A percentile compares a stretch with the other conserved stretches of the same genome.
These are phyloP conservation scores for Platycheirus albimanus DNA, from an alignment of 2,888 invertebrate genomes.

Conservation along the genomic window DNA sequence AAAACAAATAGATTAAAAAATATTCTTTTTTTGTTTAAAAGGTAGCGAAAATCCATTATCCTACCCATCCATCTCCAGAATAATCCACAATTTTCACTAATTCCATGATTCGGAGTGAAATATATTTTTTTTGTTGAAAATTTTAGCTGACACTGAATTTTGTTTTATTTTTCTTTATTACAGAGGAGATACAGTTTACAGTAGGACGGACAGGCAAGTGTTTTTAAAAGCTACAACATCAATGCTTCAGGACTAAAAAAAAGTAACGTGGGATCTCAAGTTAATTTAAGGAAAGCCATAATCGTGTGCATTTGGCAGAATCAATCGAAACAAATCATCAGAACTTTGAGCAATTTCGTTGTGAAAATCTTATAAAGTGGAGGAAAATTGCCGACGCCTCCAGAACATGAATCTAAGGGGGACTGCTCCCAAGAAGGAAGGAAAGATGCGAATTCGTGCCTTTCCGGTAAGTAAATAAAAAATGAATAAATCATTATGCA, in stretches of 20 bases:
- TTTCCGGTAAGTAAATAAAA: constrained; percentile 98
- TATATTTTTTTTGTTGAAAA: constrained; percentile 8
- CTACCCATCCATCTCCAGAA: constrained; percentile 28
- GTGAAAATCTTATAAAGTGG: constrained; percentile 77
- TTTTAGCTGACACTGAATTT: constrained; percentile 15
- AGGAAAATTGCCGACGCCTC: constrained; percentile 80
- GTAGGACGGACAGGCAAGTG: neutral
- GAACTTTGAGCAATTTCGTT: constrained; percentile 52
- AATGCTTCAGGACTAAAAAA: constrained; percentile 40
- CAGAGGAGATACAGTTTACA: constrained; percentile 28
- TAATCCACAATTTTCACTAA: constrained; percentile 25
- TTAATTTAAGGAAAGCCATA: constrained; percentile 7
- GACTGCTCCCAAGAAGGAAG: constrained; percentile 93
- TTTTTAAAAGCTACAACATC: constrained; percentile 14
- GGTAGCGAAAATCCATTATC: constrained; percentile 43
- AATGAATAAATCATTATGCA: neutral
- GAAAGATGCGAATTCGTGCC: constrained; percentile 98
- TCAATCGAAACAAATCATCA: neutral
- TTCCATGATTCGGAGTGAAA: constrained; percentile 42
- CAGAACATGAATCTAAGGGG: constrained; percentile 81
- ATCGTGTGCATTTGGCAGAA: constrained; percentile 10
- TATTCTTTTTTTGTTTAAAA: constrained; percentile 50
- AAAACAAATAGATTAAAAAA: constrained; percentile 44
- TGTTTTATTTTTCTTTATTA: constrained; percentile 18
- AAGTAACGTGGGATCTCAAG: constrained; percentile 3